These are phyloP conservation scores for Amyelois transitella DNA, from an alignment of 1,140 invertebrate genomes.

Conservation along the genomic window DNA sequence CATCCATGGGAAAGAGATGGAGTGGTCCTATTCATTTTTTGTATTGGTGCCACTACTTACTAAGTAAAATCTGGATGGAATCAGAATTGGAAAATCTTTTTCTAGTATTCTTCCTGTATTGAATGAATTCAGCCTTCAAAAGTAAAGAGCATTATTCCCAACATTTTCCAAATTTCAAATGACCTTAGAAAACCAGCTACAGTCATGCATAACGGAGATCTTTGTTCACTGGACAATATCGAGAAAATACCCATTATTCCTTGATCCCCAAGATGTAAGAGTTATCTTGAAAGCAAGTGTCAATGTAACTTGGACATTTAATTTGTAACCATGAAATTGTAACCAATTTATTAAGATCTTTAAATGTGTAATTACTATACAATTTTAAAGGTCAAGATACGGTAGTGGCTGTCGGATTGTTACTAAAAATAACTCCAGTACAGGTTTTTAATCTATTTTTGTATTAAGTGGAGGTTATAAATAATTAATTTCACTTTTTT, in stretches of 20 bases:
- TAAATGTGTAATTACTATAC: neutral
- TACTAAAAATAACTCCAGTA: neutral
- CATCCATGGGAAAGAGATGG: no score
- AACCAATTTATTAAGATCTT: neutral
- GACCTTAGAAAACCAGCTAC: neutral
- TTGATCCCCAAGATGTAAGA: neutral
- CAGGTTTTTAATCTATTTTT: no score
- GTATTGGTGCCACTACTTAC: no score
- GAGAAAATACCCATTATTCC: neutral
- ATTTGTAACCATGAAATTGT: neutral
- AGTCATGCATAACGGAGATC: neutral
- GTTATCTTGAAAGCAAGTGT: neutral
- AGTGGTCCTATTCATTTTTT: no score
- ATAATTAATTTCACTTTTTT: no score
- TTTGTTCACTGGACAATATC: neutral
- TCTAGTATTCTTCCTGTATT: no score
- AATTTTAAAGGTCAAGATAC: neutral
- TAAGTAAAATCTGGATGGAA: no score
- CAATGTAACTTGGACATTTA: neutral
- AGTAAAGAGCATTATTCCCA: no score
- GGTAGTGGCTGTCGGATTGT: no score
- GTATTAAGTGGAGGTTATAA: no score
- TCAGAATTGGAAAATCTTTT: no score
- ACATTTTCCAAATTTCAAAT: neutral
- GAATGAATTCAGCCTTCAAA: no score